These are phyloP conservation scores for Aphrophora alni DNA, from an alignment of 2,888 invertebrate genomes.

Conservation along the genomic window DNA sequence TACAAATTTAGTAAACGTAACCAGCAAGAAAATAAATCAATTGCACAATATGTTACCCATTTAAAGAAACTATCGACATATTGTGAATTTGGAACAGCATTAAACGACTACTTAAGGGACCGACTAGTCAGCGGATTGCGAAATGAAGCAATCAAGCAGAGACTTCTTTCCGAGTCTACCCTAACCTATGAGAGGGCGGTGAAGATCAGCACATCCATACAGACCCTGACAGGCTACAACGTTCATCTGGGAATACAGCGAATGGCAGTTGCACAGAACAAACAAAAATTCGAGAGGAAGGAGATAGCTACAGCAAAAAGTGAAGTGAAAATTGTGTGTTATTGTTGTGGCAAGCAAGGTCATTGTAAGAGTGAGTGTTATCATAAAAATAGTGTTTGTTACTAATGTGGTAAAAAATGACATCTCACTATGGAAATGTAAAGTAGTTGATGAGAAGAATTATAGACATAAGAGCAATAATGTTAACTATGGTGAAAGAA, in stretches of 20 bases:
- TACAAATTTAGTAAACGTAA: constrained; percentile 21
- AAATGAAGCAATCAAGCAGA: constrained; percentile 15
- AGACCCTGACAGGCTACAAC: background rate
- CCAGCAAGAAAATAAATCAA: constrained; percentile 14
- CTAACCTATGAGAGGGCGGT: constrained; percentile 33
- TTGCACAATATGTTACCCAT: constrained; percentile 11
- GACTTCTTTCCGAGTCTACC: background rate
- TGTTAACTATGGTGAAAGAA: background rate
- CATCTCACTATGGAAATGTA: background rate
- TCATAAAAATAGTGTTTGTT: constrained; percentile 9
- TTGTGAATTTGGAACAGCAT: constrained; percentile 21
- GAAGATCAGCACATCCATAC: background rate
- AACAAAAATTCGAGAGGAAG: no score
- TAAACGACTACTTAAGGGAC: background rate
- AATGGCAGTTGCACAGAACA: no score
- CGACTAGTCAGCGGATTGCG: constrained; percentile 19
- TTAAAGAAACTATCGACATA: background rate
- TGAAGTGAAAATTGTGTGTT: background rate
- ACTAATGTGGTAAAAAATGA: constrained; percentile 16
- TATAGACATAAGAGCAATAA: background rate
- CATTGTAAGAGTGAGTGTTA: background rate
- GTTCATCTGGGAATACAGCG: no score
- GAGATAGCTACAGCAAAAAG: background rate
- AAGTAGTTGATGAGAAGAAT: background rate
- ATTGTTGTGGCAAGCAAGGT: constrained; percentile 23